Conservation (phyloP, 1,140 invertebrate species). For the Marisa cornuarietis region DNA sequence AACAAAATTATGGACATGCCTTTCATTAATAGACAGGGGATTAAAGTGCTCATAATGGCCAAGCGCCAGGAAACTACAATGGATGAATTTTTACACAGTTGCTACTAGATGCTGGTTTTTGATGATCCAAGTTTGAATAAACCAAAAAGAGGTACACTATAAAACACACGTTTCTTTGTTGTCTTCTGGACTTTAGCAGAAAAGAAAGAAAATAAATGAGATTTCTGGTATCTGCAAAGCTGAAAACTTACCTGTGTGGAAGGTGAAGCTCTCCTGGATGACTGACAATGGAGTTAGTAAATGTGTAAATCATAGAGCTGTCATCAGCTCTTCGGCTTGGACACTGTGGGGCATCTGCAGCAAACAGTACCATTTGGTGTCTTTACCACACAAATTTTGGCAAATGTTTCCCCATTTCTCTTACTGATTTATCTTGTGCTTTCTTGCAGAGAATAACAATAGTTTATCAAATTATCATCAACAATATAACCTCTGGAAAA, state of each 20-base stretch:
- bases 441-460: too few species aligned
- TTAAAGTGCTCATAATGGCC: neutral
- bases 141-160: too few species aligned
- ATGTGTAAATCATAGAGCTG: slow-evolving; percentile 84
- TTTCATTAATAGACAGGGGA: neutral
- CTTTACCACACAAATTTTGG: neutral
- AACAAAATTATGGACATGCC: neutral
- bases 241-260: neutral
- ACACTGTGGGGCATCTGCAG: slow-evolving; percentile 43
- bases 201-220: neutral
- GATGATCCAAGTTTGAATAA: too few species aligned
- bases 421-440: too few species aligned
- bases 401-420: too few species aligned
- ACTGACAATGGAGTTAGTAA: slow-evolving; percentile 88
- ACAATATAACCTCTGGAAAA: too few species aligned
- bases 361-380: slow-evolving; percentile 11
- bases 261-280: slow-evolving; percentile 75
- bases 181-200: neutral
- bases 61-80: too few species aligned
- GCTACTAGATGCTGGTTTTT: too few species aligned
- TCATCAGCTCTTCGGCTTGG: slow-evolving; percentile 60
- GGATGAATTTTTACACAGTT: neutral
- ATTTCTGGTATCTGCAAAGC: neutral
- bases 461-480: too few species aligned
- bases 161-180: too few species aligned